These are phyloP conservation scores for Pyrgus malvae DNA, from an alignment of 2,888 invertebrate species.

Conservation along the genomic window DNA sequence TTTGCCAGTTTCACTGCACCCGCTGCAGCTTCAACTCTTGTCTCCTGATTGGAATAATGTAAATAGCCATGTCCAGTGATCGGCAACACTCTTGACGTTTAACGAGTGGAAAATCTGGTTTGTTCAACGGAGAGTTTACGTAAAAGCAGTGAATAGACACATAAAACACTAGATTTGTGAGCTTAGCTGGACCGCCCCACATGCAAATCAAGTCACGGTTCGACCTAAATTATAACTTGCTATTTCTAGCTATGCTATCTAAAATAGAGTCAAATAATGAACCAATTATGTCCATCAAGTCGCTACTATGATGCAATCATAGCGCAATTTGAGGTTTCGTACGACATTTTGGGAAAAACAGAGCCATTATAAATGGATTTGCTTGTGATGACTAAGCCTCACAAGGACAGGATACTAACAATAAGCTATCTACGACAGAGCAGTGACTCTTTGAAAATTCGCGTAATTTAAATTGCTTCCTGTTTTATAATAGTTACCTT, in stretches of 20 bases:
- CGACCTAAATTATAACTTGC: conserved; percentile 66
- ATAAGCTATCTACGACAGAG: not conserved
- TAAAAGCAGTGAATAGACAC: conserved; percentile 59
- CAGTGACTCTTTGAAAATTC: not conserved
- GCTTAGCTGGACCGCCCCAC: conserved; percentile 57
- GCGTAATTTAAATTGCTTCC: conserved; percentile 2
- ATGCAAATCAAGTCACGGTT: conserved; percentile 76
- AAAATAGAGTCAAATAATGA: conserved; percentile 51
- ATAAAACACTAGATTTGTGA: conserved; percentile 58
- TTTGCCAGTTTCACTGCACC: conserved; percentile 9
- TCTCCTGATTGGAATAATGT: conserved; percentile 32
- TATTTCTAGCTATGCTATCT: conserved; percentile 46
- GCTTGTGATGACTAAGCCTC: conserved; percentile 49
- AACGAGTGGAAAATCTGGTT: conserved; percentile 49
- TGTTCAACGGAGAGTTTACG: conserved; percentile 46
- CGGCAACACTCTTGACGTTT: conserved; percentile 45
- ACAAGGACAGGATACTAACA: conserved; percentile 23
- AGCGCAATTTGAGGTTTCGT: conserved; percentile 52
- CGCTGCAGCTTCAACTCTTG: conserved; percentile 23
- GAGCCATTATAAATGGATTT: conserved; percentile 76
- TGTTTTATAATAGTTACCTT: not conserved
- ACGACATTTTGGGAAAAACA: conserved; percentile 52
- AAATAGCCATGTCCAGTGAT: conserved; percentile 36
- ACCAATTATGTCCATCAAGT: conserved; percentile 64
- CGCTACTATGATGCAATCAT: conserved; percentile 61